Evolutionary conservation across 2,113 vertebrate genomes (phyloP).

Genomic region (Gambusia affinis): DNA sequence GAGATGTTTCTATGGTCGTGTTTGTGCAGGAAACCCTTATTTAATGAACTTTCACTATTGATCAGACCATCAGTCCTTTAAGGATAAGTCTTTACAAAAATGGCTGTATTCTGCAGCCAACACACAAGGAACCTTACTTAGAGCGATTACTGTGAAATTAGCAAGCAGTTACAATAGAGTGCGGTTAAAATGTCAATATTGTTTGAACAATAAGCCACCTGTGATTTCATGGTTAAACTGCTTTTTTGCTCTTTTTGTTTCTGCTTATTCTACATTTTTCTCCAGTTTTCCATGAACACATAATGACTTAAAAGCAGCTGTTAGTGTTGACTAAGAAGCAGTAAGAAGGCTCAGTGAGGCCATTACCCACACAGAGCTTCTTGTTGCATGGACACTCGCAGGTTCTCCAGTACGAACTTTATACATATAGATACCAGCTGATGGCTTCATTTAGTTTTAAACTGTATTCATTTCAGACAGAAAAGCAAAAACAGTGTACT

Average conservation of each 20-base stretch:
- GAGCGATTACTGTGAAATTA: conserved; percentile 27
- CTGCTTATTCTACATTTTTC: conserved; percentile 46
- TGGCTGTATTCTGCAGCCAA: conserved; percentile 18
- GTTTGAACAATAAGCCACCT: conserved; percentile 50
- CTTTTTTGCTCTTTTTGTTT: conserved; percentile 13
- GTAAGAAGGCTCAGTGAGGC: conserved; percentile 35
- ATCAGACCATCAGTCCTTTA: conserved; percentile 35
- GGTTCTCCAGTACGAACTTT: conserved; percentile 8
- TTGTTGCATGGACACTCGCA: conserved; percentile 13
- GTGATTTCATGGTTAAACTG: conserved; percentile 46
- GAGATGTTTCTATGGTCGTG: conserved; percentile 16
- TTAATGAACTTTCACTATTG: conserved; percentile 46
- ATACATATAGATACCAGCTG: neutral
- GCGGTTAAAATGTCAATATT: conserved; percentile 50
- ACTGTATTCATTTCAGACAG: neutral
- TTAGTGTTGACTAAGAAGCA: conserved; percentile 64
- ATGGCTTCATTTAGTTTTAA: neutral
- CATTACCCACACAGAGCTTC: conserved; percentile 54
- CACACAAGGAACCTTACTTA: conserved; percentile 22
- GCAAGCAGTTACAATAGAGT: conserved; percentile 44
- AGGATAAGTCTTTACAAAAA: conserved; percentile 36
- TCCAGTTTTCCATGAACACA: conserved; percentile 68
- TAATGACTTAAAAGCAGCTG: conserved; percentile 71
- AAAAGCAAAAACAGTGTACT: neutral
- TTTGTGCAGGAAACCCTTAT: conserved; percentile 38